These are phyloP conservation scores for Leptopterna dolabrata DNA, from an alignment of 2,888 invertebrate species.

Conservation along the genomic window DNA sequence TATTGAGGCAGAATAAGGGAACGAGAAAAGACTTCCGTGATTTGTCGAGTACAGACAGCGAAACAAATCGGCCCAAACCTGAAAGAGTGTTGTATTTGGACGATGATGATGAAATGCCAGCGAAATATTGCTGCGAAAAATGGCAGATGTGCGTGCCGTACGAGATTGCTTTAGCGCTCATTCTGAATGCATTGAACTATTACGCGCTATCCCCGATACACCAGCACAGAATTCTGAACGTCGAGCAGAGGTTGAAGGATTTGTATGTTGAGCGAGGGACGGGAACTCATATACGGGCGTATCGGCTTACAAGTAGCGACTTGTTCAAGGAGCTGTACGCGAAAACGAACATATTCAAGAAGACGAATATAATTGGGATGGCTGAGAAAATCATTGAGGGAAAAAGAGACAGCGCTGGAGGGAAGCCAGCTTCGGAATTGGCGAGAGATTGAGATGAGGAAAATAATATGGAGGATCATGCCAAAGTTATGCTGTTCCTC, in stretches of 20 bases:
- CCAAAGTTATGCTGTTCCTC: too few relatives aligned
- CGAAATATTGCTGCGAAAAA: constrained; percentile 28
- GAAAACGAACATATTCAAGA: constrained; percentile 19
- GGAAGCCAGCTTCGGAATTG: not conserved
- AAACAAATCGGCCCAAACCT: constrained; percentile 40
- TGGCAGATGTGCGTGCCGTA: constrained; percentile 49
- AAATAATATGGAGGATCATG: too few relatives aligned
- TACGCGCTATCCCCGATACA: constrained; percentile 54
- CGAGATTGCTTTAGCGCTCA: constrained; percentile 42
- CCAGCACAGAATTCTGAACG: constrained; percentile 24
- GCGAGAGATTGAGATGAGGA: not conserved
- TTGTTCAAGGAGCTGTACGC: constrained; percentile 47
- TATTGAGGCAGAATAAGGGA: constrained; percentile 18
- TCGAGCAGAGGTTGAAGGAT: constrained; percentile 37
- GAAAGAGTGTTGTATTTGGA: constrained; percentile 34
- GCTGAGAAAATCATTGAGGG: constrained; percentile 14
- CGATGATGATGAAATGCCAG: constrained; percentile 46
- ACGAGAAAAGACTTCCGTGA: constrained; percentile 16
- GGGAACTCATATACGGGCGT: constrained; percentile 20
- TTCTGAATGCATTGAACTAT: constrained; percentile 47
- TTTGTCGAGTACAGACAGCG: constrained; percentile 36
- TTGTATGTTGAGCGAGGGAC: constrained; percentile 45
- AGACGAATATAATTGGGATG: constrained; percentile 35
- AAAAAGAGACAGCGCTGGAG: not conserved
- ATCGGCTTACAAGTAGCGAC: constrained; percentile 3